Evolutionary conservation across 2,797 vertebrate species (phyloP).

Genomic region (Spheniscus humboldti): DNA sequence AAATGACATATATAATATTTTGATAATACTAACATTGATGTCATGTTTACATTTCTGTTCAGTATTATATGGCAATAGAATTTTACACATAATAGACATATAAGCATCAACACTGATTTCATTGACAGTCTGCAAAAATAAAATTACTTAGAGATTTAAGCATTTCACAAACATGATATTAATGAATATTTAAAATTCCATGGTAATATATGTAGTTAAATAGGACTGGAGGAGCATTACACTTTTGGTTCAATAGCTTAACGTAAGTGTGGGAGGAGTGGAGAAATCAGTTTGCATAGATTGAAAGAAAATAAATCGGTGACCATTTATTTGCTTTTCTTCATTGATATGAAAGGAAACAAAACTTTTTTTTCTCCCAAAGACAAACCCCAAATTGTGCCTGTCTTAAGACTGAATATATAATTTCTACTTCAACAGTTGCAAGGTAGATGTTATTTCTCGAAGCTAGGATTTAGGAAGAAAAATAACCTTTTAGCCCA

Average conservation of each 20-base stretch:
- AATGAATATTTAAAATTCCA: not conserved
- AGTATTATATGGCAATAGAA: not conserved
- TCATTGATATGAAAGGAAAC: not conserved
- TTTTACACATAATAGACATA: not conserved
- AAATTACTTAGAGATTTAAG: not conserved
- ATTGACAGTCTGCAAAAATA: not conserved
- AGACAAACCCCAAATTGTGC: not conserved
- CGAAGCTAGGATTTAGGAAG: not conserved
- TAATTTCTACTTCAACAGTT: not conserved
- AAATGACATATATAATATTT: not conserved
- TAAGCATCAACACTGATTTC: not conserved
- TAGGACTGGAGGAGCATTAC: not conserved
- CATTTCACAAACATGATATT: not conserved
- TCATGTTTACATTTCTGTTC: not conserved
- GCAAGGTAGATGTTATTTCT: not conserved
- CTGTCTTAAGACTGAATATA: not conserved
- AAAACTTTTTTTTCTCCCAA: not conserved
- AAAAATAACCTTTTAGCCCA: not conserved
- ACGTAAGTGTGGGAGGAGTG: rapidly evolving
- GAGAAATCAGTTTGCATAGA: not conserved
- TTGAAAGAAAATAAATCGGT: not conserved
- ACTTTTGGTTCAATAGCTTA: not conserved
- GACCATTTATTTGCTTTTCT: not conserved
- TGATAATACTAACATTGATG: not conserved
- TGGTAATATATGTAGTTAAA: not conserved